Evolutionary conservation across 2,113 vertebrate species (phyloP).

Genomic region (Python bivittatus): DNA sequence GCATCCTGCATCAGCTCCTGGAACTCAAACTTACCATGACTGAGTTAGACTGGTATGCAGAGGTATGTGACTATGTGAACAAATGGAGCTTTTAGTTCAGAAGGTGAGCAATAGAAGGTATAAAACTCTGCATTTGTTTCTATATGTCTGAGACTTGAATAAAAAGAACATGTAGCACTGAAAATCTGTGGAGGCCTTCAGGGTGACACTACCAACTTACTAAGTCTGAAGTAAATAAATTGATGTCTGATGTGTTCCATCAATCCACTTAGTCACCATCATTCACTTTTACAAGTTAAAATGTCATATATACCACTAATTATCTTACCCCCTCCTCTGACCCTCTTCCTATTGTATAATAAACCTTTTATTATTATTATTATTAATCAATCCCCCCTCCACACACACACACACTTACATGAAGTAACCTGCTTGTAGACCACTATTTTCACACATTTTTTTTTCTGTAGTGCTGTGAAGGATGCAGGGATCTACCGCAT

Average conservation of each 20-base stretch:
- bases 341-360: neutral
- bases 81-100: neutral
- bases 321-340: neutral
- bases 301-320: neutral
- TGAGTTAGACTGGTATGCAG: neutral
- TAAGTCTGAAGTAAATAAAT: neutral
- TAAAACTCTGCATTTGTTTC: neutral
- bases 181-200: neutral
- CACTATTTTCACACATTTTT: neutral
- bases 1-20: neutral
- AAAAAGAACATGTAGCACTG: neutral
- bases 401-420: neutral
- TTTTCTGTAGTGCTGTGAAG: neutral
- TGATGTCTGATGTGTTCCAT: neutral
- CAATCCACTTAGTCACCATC: neutral
- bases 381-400: too few relatives aligned
- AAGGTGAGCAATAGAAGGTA: neutral
- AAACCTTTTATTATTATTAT: neutral
- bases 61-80: neutral
- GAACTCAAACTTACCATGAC: neutral
- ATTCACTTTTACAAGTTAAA: neutral
- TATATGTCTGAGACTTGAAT: neutral
- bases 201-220: neutral
- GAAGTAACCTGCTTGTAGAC: neutral
- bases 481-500: neutral